Base-by-base conservation (phyloP, 1,140 invertebrate genomes). In the Caenorhabditis tropicalis region DNA sequence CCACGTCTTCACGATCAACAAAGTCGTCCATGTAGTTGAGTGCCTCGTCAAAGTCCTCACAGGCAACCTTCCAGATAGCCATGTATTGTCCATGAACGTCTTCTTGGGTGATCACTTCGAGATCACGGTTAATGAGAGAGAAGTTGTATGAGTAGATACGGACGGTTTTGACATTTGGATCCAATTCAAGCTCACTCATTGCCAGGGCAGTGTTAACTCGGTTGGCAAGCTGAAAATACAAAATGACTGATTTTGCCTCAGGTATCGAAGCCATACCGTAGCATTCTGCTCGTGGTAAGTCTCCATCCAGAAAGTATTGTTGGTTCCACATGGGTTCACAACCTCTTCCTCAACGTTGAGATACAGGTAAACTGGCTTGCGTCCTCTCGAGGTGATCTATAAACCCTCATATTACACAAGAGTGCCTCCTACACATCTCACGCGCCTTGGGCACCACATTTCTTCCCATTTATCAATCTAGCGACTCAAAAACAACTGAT, bases 221-320 rank as follows among this genome's bases (percentile, higher is more conserved):
- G 65, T 74, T 74, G 33, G 65, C 33, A 36, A 74, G 65, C 58
- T 65, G 58, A 5, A 65, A 65, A n/a, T n/a, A n/a, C n/a, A n/a
- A n/a, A n/a, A n/a, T n/a, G n/a, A n/a, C n/a, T n/a, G n/a, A n/a
- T 58, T 24, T 58, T 9, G 21, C 9, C 31, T 36, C 58, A 24
- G n/a, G 16, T 58, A 58, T 19, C n/a, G n/a, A n/a, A n/a, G 6
- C 24, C 24, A 36, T 65, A 65, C 58, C n/a, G 65, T 43, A 3
- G 65, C 65, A 10, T 74, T 24, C 29, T 74, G 65, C 65, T 74
- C 65, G n/a, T 74, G 36, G 36, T 74, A 74, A 15, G 65, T 74
- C 9, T 74, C 65, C 65, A 74, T 74, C 65, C 65, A 74, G 36
- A 74, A 74, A 16, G 65, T 74, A 36, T 74, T 74, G 65, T 74